Base-by-base conservation (phyloP, 2,797 vertebrate species). In the Neosilurus mollespiculum region DNA sequence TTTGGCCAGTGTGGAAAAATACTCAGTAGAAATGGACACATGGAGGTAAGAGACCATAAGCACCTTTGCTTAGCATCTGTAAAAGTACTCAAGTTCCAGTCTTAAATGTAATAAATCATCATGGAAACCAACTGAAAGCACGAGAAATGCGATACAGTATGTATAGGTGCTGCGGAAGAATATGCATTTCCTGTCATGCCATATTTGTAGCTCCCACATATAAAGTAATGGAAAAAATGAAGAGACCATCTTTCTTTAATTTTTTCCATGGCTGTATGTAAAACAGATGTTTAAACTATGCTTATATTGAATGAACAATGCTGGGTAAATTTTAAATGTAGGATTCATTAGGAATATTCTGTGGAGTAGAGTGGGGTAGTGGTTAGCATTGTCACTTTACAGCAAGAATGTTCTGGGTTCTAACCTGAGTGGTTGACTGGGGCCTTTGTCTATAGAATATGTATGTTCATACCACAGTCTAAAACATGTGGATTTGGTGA, bases 1-100 rank as follows among this genome's bases (percentile, higher is more conserved):
- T 59, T 9, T 93, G 43, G 91, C 92, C 85, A 95, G 90, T 2
- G 93, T 95, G 80, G 94, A 95, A 89, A 91, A 91, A 88, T 95
- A 94, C 88, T 89, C 89, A 80, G 87, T 88, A 14, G 86, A 91
- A 30, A 89, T 85, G 0, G 89, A 95, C 87, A 85, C 89, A 43
- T 95, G 95, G 95, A 95, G 94, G 95, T 95, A 89, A 82, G 84
- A 61, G 34, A 22, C 20, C 51, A 49, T 2, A 14, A 34, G 72
- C 10, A 58, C 2, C 9, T n/a, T 22, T 77, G 22, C 9, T 59
- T 76, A 3, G 54, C 4, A 34, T 22, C 12, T 73, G 26, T 34
- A 77, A 43, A 24, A 8, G 72, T 58, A 7, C 53, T 54, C 71
- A 18, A 30, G 53, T 75, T 75, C 12, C 73, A n/a, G 0, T 61